Percentiles rank a stretch among this genome's conserved stretches.
Evolutionary conservation across 2,888 invertebrate species (phyloP).

Genomic region (Drosophila quasianomalipes): DNA sequence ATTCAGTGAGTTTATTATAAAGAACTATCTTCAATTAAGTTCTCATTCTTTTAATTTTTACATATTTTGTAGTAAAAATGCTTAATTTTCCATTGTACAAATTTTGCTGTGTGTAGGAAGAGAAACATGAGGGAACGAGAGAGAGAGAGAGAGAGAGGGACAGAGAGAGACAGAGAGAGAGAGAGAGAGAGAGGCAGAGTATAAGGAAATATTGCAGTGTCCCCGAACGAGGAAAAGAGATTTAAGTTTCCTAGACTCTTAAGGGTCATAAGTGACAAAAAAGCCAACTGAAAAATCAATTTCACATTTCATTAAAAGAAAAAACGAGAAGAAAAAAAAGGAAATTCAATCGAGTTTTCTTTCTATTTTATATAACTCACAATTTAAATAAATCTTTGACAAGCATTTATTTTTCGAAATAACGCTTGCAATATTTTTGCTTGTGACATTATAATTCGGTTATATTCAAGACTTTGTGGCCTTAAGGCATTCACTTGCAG

Average conservation of each 20-base stretch:
- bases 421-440: neutral
- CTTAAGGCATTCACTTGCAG: conserved; percentile 15
- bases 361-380: neutral
- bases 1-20: neutral
- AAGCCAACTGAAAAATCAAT: conserved; percentile 2
- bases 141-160: neutral
- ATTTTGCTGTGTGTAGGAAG: neutral
- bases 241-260: neutral
- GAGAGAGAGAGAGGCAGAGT: too few relatives aligned
- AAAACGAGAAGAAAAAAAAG: neutral
- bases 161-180: neutral
- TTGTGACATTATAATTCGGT: neutral
- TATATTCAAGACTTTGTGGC: neutral
- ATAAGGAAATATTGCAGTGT: neutral
- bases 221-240: neutral
- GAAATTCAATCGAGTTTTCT: neutral
- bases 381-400: neutral
- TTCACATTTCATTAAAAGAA: neutral
- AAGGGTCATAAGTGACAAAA: conserved; percentile 8
- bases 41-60: neutral
- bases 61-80: neutral
- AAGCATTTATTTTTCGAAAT: neutral
- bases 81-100: neutral
- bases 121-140: neutral
- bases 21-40: neutral